Evolutionary conservation across 2,888 invertebrate genomes (phyloP).

Genomic region (Anarsia innoxiella): DNA sequence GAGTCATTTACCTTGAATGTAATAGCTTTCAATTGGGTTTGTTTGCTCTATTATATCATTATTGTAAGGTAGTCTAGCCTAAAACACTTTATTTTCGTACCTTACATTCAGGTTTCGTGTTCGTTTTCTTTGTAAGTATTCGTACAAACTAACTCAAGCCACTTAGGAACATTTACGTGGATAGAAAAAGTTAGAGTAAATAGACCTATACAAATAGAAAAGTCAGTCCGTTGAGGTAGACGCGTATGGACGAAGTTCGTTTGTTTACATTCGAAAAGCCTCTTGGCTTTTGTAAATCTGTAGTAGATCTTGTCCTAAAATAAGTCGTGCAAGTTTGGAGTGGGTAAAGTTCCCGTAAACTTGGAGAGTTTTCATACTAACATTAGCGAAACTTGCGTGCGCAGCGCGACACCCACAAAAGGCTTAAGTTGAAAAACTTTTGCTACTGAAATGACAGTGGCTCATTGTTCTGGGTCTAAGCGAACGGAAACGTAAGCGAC

Average conservation of each 20-base stretch:
- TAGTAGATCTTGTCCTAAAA: conserved; percentile 26
- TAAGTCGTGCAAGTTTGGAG: conserved; percentile 20
- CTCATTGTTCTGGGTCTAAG: background rate
- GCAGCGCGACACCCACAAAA: conserved; percentile 3
- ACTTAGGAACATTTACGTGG: too few relatives aligned
- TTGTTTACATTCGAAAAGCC: conserved; percentile 16
- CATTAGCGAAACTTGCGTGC: conserved; percentile 19
- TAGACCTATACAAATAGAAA: conserved; percentile 5
- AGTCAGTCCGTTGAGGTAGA: conserved; percentile 7
- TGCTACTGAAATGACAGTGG: background rate
- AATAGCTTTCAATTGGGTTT: too few relatives aligned
- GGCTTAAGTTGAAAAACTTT: conserved; percentile 5
- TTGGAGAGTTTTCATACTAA: conserved; percentile 22
- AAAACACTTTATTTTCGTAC: too few relatives aligned
- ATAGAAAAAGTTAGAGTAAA: conserved; percentile 3
- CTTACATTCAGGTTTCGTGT: too few relatives aligned
- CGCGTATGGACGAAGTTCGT: conserved; percentile 7
- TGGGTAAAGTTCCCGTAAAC: conserved; percentile 19
- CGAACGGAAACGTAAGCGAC: too few relatives aligned
- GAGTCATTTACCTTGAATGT: too few relatives aligned
- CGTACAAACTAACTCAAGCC: too few relatives aligned
- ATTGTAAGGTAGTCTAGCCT: too few relatives aligned
- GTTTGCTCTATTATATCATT: too few relatives aligned
- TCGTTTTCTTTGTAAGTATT: too few relatives aligned
- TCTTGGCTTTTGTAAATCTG: conserved; percentile 21